A percentile compares a stretch with the other conserved stretches of the same genome.
Conservation (phyloP, 2,797 vertebrate genomes). For the Crenichthys baileyi region DNA sequence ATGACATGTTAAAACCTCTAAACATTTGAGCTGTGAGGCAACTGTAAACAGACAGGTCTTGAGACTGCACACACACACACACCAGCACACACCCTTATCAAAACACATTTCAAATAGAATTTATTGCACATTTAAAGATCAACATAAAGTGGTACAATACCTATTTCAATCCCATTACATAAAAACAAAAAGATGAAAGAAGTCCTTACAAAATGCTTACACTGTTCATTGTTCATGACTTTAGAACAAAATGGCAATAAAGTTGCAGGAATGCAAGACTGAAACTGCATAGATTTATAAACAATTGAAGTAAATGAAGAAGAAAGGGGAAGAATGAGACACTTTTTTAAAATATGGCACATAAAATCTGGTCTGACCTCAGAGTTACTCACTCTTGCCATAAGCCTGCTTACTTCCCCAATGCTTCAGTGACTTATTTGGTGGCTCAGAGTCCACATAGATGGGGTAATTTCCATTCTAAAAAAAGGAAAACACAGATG, state of each 20-base stretch:
- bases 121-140: conserved; percentile 86
- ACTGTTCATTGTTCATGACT: conserved; percentile 52
- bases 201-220: conserved; percentile 77
- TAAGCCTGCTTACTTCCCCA: conserved; percentile 52
- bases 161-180: conserved; percentile 76
- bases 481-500: conserved; percentile 45
- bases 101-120: conserved; percentile 83
- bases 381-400: conserved; percentile 55
- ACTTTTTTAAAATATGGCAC: conserved; percentile 60
- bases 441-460: conserved; percentile 46
- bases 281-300: conserved; percentile 82
- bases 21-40: background rate
- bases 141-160: conserved; percentile 81
- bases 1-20: conserved; percentile 28
- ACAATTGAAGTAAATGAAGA: conserved; percentile 30
- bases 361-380: conserved; percentile 56
- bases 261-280: conserved; percentile 71
- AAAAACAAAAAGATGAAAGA: conserved; percentile 56
- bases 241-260: conserved; percentile 64
- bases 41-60: background rate
- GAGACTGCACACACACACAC: conserved; percentile 40
- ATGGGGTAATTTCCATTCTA: conserved; percentile 47
- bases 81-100: conserved; percentile 69
- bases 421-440: conserved; percentile 46
- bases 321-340: conserved; percentile 19